Evolutionary conservation across 2,797 vertebrate species (phyloP), one percentile per base, ranked within the genome.

Genomic region (Eremophila alpestris): DNA sequence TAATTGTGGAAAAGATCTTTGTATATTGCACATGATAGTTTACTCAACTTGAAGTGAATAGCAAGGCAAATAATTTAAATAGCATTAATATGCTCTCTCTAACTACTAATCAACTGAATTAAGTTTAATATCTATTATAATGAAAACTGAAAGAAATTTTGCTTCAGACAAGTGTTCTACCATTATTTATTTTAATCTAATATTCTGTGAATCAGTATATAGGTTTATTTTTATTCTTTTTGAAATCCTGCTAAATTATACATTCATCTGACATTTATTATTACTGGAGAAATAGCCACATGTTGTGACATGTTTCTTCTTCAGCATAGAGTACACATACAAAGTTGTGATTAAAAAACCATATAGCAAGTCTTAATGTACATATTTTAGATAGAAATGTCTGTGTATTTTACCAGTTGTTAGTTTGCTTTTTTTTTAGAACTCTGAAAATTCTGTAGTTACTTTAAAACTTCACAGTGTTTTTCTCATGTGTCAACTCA

Each of bases 121-220:
- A 88, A 65, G 4, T 54, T 77, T 81, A 67, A 16, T 46, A 43
- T 20, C 11, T 73, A 54, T 43, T 32, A 75, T 10, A 56, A 56
- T 13, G 5, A 83, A 88, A 95, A 73, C 9, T 43, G 4, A 54
- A 41, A 55, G 30, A 54, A 82, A 13, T 9, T 78, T 90, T 63
- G 24, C 16, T 91, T 83, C 80, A 76, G 51, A 58, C 1, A 79
- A 62, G 60, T 46, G 41, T 19, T 55, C 27, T 29, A 48, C 0
- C 3, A 14, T 0, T 46, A 21, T 38, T 79, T 56, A 46, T 81
- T 77, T 94, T 59, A 78, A 46, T 12, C 9, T 63, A 64, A 19
- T 16, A 64, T 56, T 67, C 14, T 62, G 36, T 76, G 24, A 8
- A 49, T 59, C 0, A 0, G 0, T 29, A 20, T 59, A 16, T 29